Evolutionary conservation across 2,888 invertebrate species (phyloP), one percentile per base, ranked within the genome.

Genomic region (Hirtodrosophila cameraria): DNA sequence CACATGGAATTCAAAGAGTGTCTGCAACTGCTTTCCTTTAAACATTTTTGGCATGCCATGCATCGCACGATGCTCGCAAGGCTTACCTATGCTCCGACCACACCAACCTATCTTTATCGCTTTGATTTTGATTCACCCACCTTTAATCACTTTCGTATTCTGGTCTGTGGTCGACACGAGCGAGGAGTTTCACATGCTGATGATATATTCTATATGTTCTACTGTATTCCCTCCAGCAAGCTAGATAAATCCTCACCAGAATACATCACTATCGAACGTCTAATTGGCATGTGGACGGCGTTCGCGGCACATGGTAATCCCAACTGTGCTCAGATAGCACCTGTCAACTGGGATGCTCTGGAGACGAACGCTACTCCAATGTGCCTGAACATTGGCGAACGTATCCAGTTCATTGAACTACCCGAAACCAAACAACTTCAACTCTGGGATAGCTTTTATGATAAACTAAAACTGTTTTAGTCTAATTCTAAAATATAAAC

Each of bases 1-100:
- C 43, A 71, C 5, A 85, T 84, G 65, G 78, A 77, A 18, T 66
- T 82, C 7, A 59, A 75, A 12, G 86, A 64, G 41, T 82, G 78
- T 16, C 49, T 82, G 15, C 67, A 84, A 0, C 36, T 78, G 16
- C 58, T 81, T 3, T 83, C 82, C 18, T 33, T 60, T 8, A 90
- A 88, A 58, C 57, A 73, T 8, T 90, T 90, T 42, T 90, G 88
- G 89, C 91, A 90, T 60, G 87, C 75, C 16, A 79, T 88, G 1
- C 76, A 88, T 15, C 88, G 91, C 9, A 82, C 86, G 0, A 18
- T 88, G 0, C 58, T 76, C 9, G 79, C 85, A 0, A 84, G 90
- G 1, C 54, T 79, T 2, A 62, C 82, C 11, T 61, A 81, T 68
- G 89, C 83, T 77, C 89, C 62, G 75, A 87, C 57, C 57, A 81